Evolutionary conservation across 1,140 invertebrate species (phyloP), one percentile per base, ranked within the genome.

Genomic region (Conus ventricosus): DNA sequence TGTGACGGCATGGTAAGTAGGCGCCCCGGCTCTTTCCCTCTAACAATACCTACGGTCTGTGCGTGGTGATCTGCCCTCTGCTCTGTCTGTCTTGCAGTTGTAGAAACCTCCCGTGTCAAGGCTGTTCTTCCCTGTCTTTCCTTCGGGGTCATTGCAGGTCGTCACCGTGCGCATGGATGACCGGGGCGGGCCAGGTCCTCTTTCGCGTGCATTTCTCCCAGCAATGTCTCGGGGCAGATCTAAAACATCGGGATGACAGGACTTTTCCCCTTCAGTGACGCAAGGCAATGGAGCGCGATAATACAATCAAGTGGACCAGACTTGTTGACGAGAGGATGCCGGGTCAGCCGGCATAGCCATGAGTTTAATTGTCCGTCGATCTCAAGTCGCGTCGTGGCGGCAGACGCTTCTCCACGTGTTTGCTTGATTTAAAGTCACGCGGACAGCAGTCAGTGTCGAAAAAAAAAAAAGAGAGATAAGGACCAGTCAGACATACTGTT

Each of bases 1-100:
- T 97, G 97, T 94, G 96, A 97, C 92, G 97, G 97, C 94, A 97
- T 97, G 97, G 97, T 97, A 92, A 97, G 96, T 96, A 60, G 57
- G 57, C 57, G 0, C 8, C 15, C 57, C 15, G 8, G 8, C 15
- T 60, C 8, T 60, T 60, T 60, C 57, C 57, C 57, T 11, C 15
- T 11, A 60, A 60, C 15, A 60, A 11, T 4, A 4, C 15, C 57
- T 15, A 60, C 57, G 57, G 57, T 60, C 57, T 60, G 39, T 3
- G 39, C 39, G 39, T 39, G 39, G 39, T 39, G 39, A 3, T 39
- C 39, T 39, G 39, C 39, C 39, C 39, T 39, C 3, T 39, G 39
- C 39, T 39, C 39, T 39, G 39, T 39, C 39, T 39, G 39, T 39
- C 7, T 11, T 63, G 60, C 60, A 63, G 1, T 63, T 20, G 17